A percentile compares a stretch with the other conserved stretches of the same genome.
Evolutionary conservation across 2,888 invertebrate species (phyloP).

Genomic region (Venusia cambrica): DNA sequence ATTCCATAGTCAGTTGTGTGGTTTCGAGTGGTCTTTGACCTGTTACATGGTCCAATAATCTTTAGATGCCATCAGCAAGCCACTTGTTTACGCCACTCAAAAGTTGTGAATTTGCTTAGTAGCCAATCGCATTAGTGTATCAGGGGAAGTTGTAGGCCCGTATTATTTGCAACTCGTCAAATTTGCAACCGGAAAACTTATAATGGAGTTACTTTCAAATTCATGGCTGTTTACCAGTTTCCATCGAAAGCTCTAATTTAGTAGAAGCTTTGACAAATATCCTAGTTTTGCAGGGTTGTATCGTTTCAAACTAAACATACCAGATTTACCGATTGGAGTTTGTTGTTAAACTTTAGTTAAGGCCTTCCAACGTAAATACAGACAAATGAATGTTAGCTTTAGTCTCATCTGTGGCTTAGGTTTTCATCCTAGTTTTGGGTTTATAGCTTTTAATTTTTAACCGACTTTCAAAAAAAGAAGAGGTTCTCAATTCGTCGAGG

Average conservation of each 20-base stretch:
- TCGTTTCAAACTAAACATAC: conserved; percentile 1
- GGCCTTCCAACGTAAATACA: too few relatives aligned
- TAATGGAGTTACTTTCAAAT: conserved; percentile 74
- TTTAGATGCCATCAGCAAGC: conserved; percentile 27
- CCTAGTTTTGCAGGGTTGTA: not conserved
- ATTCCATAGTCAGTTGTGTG: too few relatives aligned
- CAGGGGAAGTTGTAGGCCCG: conserved; percentile 50
- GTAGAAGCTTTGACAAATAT: conserved; percentile 35
- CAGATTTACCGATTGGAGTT: not conserved
- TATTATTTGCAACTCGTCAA: conserved; percentile 60
- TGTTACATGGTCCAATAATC: conserved; percentile 21
- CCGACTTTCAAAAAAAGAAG: too few relatives aligned
- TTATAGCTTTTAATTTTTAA: too few relatives aligned
- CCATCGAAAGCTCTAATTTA: conserved; percentile 48
- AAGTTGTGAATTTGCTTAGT: conserved; percentile 59
- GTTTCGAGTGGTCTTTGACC: too few relatives aligned
- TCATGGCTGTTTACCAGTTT: conserved; percentile 45
- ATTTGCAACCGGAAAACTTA: conserved; percentile 59
- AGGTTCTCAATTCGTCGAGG: too few relatives aligned
- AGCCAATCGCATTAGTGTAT: conserved; percentile 66
- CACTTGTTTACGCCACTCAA: conserved; percentile 59
- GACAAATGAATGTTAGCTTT: too few relatives aligned
- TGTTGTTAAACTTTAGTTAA: not conserved
- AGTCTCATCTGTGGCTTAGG: too few relatives aligned
- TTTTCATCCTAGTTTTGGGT: too few relatives aligned